Conservation (phyloP, 1,140 invertebrate genomes). For the Bombus sibiricus region DNA sequence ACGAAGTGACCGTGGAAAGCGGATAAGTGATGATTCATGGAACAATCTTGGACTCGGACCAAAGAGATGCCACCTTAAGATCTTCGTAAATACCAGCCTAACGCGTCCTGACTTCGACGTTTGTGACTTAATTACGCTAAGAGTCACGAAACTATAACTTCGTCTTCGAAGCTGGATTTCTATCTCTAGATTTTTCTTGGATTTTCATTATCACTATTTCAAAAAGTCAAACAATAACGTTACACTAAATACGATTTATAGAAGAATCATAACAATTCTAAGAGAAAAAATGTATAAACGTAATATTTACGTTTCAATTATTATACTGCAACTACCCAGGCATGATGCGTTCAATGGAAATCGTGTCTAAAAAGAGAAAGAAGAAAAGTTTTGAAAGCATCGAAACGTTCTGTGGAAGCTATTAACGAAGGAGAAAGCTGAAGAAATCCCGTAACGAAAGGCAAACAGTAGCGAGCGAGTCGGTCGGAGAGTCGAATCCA, state of each 20-base stretch:
- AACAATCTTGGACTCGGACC: not conserved
- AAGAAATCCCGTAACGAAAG: constrained; percentile 45
- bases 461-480: constrained; percentile 56
- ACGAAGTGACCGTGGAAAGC: constrained; percentile 9
- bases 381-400: not conserved
- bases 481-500: not conserved
- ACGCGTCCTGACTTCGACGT: not conserved
- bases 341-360: not conserved
- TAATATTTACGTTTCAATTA: not conserved
- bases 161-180: not conserved
- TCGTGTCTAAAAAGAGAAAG: not conserved
- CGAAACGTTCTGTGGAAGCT: not conserved
- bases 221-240: too few relatives aligned
- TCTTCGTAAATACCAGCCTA: not conserved
- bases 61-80: not conserved
- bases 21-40: constrained; percentile 55
- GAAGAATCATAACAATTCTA: too few relatives aligned
- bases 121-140: constrained; percentile 15
- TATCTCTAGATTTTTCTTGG: not conserved
- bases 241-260: too few relatives aligned
- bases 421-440: not conserved
- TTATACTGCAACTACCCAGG: not conserved
- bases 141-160: not conserved
- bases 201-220: not conserved
- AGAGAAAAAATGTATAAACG: not conserved